phyloP scores from a whole-genome alignment of 2,113 vertebrate genomes.

The Romanogobio albipinnatus region DNA sequence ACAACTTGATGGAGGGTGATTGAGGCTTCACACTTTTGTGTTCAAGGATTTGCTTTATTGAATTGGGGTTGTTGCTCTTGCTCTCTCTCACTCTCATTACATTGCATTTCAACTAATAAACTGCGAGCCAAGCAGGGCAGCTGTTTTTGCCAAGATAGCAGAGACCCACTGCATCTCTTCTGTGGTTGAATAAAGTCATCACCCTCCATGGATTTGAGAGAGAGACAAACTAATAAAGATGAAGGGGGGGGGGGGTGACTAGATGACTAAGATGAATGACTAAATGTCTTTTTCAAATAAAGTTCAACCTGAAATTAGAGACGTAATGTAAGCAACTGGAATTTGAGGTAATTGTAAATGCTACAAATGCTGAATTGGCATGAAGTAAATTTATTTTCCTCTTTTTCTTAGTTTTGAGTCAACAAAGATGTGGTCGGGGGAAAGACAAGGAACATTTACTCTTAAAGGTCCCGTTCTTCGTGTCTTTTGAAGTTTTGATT shows the following conservation, averaged over 20 bases:
- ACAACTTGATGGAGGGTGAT: slow-evolving; percentile 26
- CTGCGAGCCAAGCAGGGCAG: slow-evolving; percentile 20
- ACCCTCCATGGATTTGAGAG: slow-evolving; percentile 8
- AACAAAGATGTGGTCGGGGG: no score
- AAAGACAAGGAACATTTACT: no score
- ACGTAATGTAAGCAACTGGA: no score
- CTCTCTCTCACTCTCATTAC: slow-evolving; percentile 48
- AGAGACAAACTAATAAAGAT: slow-evolving; percentile 22
- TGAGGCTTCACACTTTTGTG: slow-evolving; percentile 16
- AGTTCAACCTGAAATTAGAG: no score
- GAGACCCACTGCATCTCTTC: background rate
- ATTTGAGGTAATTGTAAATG: no score
- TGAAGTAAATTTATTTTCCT: no score
- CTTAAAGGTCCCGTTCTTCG: no score
- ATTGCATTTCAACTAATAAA: slow-evolving; percentile 57
- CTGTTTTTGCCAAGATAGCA: slow-evolving; percentile 52
- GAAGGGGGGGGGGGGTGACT: background rate
- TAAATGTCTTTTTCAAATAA: no score
- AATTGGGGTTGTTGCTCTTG: slow-evolving; percentile 43
- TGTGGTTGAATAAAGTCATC: slow-evolving; percentile 43
- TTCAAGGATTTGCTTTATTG: slow-evolving; percentile 26
- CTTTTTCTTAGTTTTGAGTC: no score
- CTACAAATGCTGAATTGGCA: no score
- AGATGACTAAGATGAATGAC: no score
- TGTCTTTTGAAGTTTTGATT: no score